Evolutionary conservation across 2,888 invertebrate species (phyloP), one percentile per base, ranked within the genome.

Genomic region (Oligia latruncula): DNA sequence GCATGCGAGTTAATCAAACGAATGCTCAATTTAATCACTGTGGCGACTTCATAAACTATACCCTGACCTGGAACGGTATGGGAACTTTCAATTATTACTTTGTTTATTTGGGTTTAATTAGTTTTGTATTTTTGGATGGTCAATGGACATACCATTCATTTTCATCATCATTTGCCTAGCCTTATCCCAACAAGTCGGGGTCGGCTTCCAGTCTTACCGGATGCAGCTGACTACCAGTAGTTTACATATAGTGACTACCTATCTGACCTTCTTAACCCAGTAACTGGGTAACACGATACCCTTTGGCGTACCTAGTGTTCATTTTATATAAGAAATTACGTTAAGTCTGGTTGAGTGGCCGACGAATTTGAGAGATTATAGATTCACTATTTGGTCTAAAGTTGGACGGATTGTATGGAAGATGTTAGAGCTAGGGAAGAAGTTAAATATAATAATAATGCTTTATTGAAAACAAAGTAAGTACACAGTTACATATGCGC

Each of bases 1-100:
- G 87, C 80, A 87, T 80, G 71, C 49, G 66, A 43, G 73, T 87
- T 82, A 87, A 87, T 87, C 84, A 87, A 87, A 73, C 55, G 71
- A 55, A 88, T 77, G 81, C 74, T 78, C 79, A 74, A 78, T 87
- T 86, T 88, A 88, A 82, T 88, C 70, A 68, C 67, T 2, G 52
- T 49, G 70, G 74, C 49, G 84, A 83, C 88, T 80, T 76, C 83
- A 80, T 81, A 86, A 88, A 83, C 49, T 75, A 83, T 77, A 46
- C n/a, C 40, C 29, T 62, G 83, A 83, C 78, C 84, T 81, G 85
- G 82, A 81, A 81, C 85, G 85, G 74, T 70, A 87, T 87, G 73
- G 58, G 66, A 52, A 77, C 68, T 64, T 66, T 85, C 52, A 64
- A 66, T 81, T 49, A 87, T 66, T 29, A 60, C n/a, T 67, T 71